These are phyloP conservation scores for Tenebrio molitor DNA, from an alignment of 1,140 invertebrate species.

Conservation along the genomic window DNA sequence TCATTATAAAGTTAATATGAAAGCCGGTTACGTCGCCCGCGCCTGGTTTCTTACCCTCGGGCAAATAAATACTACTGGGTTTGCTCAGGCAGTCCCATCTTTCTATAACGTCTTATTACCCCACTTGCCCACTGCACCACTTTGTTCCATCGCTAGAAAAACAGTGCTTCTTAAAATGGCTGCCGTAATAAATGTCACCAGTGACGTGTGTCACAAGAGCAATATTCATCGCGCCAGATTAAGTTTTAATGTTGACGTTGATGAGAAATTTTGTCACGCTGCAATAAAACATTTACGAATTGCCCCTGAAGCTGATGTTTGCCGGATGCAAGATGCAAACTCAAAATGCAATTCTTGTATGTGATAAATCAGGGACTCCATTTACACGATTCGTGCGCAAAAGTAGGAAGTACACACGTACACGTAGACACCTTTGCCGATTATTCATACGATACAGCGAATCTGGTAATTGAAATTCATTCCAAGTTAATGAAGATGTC, in stretches of 20 bases:
- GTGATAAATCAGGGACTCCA: not conserved
- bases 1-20: conserved; percentile 3
- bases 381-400: not conserved
- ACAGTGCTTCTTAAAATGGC: too few relatives aligned
- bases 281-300: too few relatives aligned
- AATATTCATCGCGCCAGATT: too few relatives aligned
- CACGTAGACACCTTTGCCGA: not conserved
- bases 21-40: not conserved
- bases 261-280: too few relatives aligned
- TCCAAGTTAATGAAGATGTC: conserved; percentile 29
- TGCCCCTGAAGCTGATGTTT: too few relatives aligned
- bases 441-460: not conserved
- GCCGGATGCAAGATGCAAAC: not conserved
- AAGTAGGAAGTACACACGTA: not conserved
- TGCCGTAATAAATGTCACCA: too few relatives aligned
- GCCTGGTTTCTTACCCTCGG: not conserved
- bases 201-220: too few relatives aligned
- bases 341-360: not conserved
- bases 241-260: too few relatives aligned
- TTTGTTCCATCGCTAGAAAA: too few relatives aligned
- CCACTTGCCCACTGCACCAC: too few relatives aligned
- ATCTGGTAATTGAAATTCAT: conserved; percentile 21
- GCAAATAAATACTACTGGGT: not conserved
- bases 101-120: too few relatives aligned
- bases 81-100: not conserved